These are phyloP conservation scores for Mormyrus hasselquistii DNA, from an alignment of 2,797 vertebrate genomes.

Conservation along the genomic window DNA sequence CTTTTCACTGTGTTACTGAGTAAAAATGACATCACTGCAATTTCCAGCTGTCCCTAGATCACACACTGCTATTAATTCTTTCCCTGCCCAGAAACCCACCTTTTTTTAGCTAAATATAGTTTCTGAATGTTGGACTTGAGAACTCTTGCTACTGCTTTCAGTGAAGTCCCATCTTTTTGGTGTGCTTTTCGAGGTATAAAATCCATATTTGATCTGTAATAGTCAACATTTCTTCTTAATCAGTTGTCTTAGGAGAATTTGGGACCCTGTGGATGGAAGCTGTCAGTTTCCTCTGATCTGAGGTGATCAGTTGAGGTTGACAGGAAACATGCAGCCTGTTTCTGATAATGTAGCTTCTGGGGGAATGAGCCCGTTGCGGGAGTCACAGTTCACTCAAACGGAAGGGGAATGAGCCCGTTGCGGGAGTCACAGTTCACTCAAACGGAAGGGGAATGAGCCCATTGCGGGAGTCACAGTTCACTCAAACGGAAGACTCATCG, in stretches of 20 bases:
- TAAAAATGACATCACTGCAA: conserved; percentile 2
- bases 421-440: not conserved
- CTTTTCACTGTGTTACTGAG: not conserved
- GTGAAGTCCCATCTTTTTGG: not conserved
- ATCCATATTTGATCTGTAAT: not conserved
- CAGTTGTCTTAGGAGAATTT: not conserved
- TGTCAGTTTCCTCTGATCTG: not conserved
- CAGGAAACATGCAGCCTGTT: not conserved
- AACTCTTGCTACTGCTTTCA: not conserved
- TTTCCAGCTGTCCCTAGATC: conserved; percentile 1
- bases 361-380: not conserved
- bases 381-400: not conserved
- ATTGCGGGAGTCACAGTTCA: not conserved
- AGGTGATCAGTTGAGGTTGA: not conserved
- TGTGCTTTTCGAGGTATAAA: not conserved
- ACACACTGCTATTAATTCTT: not conserved
- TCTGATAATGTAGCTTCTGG: not conserved
- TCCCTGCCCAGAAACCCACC: not conserved
- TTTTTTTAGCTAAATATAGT: not conserved
- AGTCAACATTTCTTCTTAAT: not conserved
- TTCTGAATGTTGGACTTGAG: not conserved
- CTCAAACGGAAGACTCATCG: not conserved
- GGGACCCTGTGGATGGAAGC: not conserved
- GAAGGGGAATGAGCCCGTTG: not conserved
- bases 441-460: not conserved